These are phyloP conservation scores for Riparia riparia DNA, from an alignment of 2,113 vertebrate species.

Conservation along the genomic window DNA sequence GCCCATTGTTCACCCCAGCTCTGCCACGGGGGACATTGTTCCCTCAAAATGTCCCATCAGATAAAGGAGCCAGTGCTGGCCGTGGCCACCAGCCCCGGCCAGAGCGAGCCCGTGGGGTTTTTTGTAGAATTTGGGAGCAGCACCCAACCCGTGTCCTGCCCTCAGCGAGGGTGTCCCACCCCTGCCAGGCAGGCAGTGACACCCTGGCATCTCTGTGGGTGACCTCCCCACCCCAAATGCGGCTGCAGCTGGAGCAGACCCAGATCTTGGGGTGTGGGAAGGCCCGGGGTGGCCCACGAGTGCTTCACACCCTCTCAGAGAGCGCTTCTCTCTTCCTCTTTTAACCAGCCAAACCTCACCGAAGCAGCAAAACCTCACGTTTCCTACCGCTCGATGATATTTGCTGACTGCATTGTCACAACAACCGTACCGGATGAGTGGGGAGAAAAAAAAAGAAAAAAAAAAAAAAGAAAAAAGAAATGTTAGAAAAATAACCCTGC, in stretches of 20 bases:
- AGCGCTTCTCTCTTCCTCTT: slow-evolving; percentile 16
- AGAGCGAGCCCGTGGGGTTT: not conserved
- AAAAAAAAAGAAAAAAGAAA: not conserved
- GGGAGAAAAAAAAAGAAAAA: not conserved
- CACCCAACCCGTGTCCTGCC: fast-evolving
- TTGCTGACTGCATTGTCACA: slow-evolving; percentile 60
- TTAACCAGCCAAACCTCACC: not conserved
- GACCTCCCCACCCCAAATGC: not conserved
- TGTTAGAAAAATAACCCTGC: slow-evolving; percentile 14
- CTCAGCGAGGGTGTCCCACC: fast-evolving
- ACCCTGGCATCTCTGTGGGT: not conserved
- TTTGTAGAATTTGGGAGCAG: not conserved
- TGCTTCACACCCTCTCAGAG: not conserved
- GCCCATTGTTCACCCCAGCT: slow-evolving; percentile 26
- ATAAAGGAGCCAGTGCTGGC: not conserved
- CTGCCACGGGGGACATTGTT: slow-evolving; percentile 3
- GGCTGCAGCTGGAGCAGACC: not conserved
- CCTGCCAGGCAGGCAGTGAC: not conserved
- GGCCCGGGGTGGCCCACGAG: fast-evolving
- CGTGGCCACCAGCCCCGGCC: fast-evolving
- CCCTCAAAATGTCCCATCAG: slow-evolving; percentile 12
- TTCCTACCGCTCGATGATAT: slow-evolving; percentile 16
- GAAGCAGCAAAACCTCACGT: slow-evolving; percentile 37
- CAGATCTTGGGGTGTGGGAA: not conserved
- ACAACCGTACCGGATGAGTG: slow-evolving; percentile 45